Percentiles rank a stretch among this genome's conserved stretches.
Conservation (phyloP, 2,113 vertebrate species). For the Ochotona curzoniae region DNA sequence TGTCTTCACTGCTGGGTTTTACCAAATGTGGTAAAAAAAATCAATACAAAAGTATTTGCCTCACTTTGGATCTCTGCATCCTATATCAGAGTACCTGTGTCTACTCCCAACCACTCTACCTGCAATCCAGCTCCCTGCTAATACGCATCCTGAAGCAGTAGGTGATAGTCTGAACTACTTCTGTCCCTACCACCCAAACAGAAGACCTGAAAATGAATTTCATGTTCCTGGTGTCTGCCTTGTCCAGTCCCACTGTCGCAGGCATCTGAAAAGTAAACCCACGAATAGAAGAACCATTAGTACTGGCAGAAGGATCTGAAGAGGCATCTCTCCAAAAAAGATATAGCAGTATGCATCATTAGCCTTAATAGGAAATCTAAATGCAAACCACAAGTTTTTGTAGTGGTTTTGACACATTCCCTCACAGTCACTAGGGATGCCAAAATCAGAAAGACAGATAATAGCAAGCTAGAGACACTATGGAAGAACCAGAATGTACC, state of each 20-base stretch:
- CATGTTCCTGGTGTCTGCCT: no score
- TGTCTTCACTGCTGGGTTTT: background rate
- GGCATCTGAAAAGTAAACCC: no score
- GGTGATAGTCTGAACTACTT: no score
- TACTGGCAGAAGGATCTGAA: background rate
- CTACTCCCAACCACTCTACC: no score
- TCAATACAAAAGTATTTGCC: background rate
- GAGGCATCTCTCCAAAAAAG: background rate
- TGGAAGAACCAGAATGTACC: background rate
- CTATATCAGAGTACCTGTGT: no score
- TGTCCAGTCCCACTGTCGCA: no score
- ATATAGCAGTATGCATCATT: background rate
- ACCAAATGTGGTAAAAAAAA: background rate
- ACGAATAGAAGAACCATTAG: no score
- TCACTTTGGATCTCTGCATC: no score
- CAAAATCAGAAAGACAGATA: background rate
- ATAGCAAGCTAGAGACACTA: background rate
- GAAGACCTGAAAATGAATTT: no score
- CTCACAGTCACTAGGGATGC: background rate
- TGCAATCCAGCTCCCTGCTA: no score
- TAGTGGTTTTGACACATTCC: background rate
- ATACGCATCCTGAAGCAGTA: no score
- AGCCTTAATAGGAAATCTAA: background rate
- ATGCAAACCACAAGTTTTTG: background rate
- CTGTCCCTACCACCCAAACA: no score